Percentiles rank a stretch among this genome's conserved stretches.
Conservation (phyloP, 1,140 invertebrate genomes). For the Diachasma alloeum region DNA sequence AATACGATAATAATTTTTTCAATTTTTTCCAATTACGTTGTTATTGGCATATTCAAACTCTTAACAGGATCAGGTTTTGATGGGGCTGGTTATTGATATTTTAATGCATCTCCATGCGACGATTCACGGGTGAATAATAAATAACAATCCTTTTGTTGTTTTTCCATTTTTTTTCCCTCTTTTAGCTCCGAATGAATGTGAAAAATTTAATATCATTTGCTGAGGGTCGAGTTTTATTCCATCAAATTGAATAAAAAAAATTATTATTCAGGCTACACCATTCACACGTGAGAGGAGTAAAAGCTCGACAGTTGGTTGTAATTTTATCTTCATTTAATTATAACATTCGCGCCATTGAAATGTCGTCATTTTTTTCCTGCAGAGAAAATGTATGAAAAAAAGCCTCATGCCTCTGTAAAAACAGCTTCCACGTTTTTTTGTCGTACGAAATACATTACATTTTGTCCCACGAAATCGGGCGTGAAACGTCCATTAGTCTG, state of each 20-base stretch:
- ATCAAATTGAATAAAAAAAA: not conserved
- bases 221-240: not conserved
- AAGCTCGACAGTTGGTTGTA: not conserved
- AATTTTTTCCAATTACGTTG: not conserved
- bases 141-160: not conserved
- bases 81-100: not conserved
- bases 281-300: not conserved
- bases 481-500: conserved; percentile 30
- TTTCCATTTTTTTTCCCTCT: not conserved
- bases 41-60: not conserved
- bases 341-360: not conserved
- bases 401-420: not conserved
- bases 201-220: no score
- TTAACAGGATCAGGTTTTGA: not conserved
- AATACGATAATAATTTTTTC: not conserved
- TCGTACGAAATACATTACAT: conserved; percentile 5
- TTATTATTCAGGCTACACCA: not conserved
- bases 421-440: not conserved
- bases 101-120: not conserved
- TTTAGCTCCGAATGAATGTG: not conserved
- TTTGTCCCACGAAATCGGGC: conserved; percentile 24
- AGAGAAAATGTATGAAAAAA: not conserved
- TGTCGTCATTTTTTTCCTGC: not conserved
- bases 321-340: conserved; percentile 3
- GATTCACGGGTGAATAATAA: not conserved